A percentile compares a stretch with the other conserved stretches of the same genome.
Conservation (phyloP, 2,797 vertebrate genomes). For the Denticeps clupeoides region DNA sequence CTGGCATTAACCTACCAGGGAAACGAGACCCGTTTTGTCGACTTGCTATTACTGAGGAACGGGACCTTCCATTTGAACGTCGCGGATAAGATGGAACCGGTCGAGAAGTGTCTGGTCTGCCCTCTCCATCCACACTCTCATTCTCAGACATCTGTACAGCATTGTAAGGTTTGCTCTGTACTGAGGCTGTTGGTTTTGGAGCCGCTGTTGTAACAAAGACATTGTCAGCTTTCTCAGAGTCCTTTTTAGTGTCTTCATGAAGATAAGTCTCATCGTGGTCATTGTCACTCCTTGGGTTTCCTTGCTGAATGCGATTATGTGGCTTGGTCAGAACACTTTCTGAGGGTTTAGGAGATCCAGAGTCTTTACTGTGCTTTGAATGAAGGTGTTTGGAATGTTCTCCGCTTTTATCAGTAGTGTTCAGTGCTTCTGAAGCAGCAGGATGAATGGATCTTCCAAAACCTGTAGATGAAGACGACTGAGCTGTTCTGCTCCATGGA, state of each 20-base stretch:
- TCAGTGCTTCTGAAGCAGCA: conserved; percentile 45
- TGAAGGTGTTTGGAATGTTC: conserved; percentile 37
- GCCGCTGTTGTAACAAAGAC: conserved; percentile 28
- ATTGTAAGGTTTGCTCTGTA: conserved; percentile 36
- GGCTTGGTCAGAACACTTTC: conserved; percentile 25
- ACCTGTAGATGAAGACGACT: conserved; percentile 49
- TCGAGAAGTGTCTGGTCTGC: conserved; percentile 27
- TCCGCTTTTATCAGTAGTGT: conserved; percentile 42
- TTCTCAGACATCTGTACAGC: conserved; percentile 35
- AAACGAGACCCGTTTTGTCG: conserved; percentile 46
- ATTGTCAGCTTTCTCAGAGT: conserved; percentile 32
- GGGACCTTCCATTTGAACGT: conserved; percentile 44
- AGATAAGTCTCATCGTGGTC: conserved; percentile 36
- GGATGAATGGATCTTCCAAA: conserved; percentile 37
- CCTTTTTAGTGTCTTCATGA: conserved; percentile 30
- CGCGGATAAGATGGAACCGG: conserved; percentile 30
- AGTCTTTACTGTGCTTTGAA: conserved; percentile 36
- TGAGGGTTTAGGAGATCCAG: conserved; percentile 33
- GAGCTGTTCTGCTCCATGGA: conserved; percentile 38
- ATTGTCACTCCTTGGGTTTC: conserved; percentile 30
- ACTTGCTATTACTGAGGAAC: conserved; percentile 41
- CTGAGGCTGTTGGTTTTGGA: conserved; percentile 32
- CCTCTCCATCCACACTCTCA: conserved; percentile 31
- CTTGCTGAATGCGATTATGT: conserved; percentile 26
- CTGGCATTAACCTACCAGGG: conserved; percentile 40